Evolutionary conservation across 64 coral and sea anemone species (phyloP).

Genomic region (Montipora cactus): DNA sequence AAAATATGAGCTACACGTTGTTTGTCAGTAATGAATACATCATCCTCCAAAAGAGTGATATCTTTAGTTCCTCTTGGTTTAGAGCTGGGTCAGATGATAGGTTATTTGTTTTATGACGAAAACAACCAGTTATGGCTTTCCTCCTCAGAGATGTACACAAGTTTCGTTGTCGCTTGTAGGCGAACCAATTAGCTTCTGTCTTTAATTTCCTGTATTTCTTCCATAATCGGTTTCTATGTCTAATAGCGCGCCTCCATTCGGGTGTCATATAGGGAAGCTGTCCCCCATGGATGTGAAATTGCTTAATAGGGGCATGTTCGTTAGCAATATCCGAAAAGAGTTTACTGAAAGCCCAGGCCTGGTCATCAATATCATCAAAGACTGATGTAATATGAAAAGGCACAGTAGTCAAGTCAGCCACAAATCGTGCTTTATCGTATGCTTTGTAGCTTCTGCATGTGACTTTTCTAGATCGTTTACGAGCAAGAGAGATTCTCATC

Average conservation of each 20-base stretch:
- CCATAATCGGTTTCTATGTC: constrained; percentile 8
- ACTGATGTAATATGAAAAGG: constrained; percentile 50
- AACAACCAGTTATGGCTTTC: constrained; percentile 43
- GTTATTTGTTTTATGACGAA: constrained; percentile 27
- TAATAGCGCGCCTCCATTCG: background rate
- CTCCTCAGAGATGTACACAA: constrained; percentile 37
- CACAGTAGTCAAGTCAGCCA: constrained; percentile 7
- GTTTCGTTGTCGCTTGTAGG: constrained; percentile 38
- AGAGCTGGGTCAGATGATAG: constrained; percentile 21
- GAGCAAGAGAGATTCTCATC: constrained; percentile 22
- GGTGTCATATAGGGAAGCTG: constrained; percentile 44
- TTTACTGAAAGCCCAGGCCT: constrained; percentile 49
- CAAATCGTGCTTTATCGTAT: constrained; percentile 30
- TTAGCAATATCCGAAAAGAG: constrained; percentile 31
- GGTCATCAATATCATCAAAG: constrained; percentile 33
- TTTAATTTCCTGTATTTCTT: background rate
- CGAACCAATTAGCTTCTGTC: constrained; percentile 17
- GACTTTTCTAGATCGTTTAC: constrained; percentile 49
- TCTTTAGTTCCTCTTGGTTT: constrained; percentile 34
- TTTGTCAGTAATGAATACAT: constrained; percentile 35
- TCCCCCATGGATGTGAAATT: constrained; percentile 34
- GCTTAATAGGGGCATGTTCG: constrained; percentile 37
- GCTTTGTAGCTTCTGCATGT: constrained; percentile 31
- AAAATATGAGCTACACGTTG: background rate
- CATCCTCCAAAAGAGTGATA: constrained; percentile 32